Evolutionary conservation across 2,113 vertebrate species (phyloP).

Genomic region (Ginglymostoma cirratum): DNA sequence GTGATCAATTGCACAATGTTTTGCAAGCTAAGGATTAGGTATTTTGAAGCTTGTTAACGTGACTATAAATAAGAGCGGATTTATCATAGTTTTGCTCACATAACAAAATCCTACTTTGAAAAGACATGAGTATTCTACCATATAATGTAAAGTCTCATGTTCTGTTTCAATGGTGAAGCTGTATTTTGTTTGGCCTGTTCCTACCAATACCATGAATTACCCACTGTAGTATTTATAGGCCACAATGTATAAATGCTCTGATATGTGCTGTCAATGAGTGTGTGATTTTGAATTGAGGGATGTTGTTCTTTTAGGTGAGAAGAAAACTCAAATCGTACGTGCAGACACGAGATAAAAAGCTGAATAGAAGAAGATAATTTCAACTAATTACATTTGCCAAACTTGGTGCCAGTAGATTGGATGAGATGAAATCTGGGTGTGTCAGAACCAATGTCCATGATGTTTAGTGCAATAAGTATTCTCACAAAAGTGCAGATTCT

Average conservation of each 20-base stretch:
- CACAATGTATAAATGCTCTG: not conserved
- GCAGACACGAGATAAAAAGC: not conserved
- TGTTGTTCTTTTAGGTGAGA: not conserved
- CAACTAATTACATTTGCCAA: no score
- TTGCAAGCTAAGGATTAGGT: not conserved
- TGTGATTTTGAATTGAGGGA: not conserved
- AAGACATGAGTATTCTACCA: not conserved
- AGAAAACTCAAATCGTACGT: not conserved
- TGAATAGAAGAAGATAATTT: not conserved
- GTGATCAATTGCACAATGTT: not conserved
- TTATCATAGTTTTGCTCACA: not conserved
- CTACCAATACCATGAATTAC: not conserved
- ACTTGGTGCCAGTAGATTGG: not conserved
- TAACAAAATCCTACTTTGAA: not conserved
- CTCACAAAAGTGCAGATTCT: not conserved
- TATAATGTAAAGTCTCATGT: not conserved
- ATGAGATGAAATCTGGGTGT: not conserved
- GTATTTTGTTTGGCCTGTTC: not conserved
- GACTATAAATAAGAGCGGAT: not conserved
- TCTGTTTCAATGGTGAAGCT: not conserved
- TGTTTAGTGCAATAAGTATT: not conserved
- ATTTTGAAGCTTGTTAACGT: not conserved
- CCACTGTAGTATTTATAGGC: not conserved
- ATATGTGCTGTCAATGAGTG: not conserved
- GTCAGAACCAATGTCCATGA: not conserved